A percentile compares a stretch with the other conserved stretches of the same genome.
Evolutionary conservation across 2,797 vertebrate genomes (phyloP).

Genomic region (Molossus molossus): DNA sequence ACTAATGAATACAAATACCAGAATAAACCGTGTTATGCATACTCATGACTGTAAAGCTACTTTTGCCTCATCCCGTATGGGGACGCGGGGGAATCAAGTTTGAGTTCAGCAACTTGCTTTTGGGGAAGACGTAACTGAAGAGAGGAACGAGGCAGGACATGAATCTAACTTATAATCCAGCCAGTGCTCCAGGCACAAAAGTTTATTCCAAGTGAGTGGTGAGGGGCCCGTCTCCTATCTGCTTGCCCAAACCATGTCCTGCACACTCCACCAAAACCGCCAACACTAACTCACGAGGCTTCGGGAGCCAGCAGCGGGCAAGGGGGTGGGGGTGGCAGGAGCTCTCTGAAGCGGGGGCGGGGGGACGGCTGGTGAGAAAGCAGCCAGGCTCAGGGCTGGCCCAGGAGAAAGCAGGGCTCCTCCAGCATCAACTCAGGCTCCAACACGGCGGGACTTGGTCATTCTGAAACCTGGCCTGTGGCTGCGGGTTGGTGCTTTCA

Average conservation of each 20-base stretch:
- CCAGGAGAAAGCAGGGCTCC: not conserved
- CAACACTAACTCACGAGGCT: not conserved
- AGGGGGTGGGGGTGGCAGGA: not conserved
- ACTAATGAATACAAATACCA: not conserved
- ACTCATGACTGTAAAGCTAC: not conserved
- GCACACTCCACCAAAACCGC: not conserved
- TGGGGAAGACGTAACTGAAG: not conserved
- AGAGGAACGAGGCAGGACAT: not conserved
- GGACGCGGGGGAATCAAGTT: not conserved
- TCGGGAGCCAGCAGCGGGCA: not conserved
- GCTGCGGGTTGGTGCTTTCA: not conserved
- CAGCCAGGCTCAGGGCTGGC: not conserved
- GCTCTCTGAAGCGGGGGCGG: not conserved
- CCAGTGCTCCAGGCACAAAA: not conserved
- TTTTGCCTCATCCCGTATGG: not conserved
- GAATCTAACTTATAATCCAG: not conserved
- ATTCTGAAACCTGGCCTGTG: not conserved
- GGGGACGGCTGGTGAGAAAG: not conserved
- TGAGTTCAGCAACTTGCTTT: slow-evolving; percentile 18
- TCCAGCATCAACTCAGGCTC: not conserved
- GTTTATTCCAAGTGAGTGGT: not conserved
- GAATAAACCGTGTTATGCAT: not conserved
- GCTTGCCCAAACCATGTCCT: not conserved
- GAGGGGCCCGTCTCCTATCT: not conserved
- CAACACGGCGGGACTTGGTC: not conserved